phyloP scores from a whole-genome alignment of 2,888 invertebrate species.

The Zeuzera pyrina region DNA sequence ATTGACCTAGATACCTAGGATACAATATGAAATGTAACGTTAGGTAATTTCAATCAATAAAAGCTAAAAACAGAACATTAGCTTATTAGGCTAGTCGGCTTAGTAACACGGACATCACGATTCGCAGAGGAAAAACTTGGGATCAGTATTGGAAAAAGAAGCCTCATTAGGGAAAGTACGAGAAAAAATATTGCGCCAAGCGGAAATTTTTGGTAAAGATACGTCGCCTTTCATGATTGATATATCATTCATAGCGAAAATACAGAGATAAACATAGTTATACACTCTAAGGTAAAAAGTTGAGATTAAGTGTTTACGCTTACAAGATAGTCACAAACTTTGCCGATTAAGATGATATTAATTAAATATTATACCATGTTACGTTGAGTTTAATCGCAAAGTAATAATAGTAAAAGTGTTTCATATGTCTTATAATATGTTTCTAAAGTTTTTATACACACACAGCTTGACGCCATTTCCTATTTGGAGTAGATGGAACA shows the following conservation, averaged over 20 bases:
- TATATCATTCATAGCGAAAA: neutral
- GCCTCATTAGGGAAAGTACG: slow-evolving; percentile 32
- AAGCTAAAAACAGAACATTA: slow-evolving; percentile 23
- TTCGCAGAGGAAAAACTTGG: slow-evolving; percentile 28
- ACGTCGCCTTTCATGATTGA: neutral
- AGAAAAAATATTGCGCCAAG: slow-evolving; percentile 34
- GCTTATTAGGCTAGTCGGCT: slow-evolving; percentile 23
- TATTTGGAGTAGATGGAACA: no score
- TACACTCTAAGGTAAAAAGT: neutral
- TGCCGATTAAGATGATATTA: no score
- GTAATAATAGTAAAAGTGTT: no score
- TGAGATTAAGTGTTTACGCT: neutral
- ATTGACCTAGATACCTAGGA: no score
- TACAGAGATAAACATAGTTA: neutral
- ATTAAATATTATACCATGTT: no score
- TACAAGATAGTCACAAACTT: no score
- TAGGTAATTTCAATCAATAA: no score
- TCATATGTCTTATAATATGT: no score
- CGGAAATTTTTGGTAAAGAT: neutral
- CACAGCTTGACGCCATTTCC: no score
- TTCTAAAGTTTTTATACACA: no score
- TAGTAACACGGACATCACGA: slow-evolving; percentile 31
- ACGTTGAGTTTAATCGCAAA: no score
- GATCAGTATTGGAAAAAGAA: slow-evolving; percentile 28
- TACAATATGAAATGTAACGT: no score